Conservation (phyloP, 2,113 vertebrate species). For the Poecile atricapillus region DNA sequence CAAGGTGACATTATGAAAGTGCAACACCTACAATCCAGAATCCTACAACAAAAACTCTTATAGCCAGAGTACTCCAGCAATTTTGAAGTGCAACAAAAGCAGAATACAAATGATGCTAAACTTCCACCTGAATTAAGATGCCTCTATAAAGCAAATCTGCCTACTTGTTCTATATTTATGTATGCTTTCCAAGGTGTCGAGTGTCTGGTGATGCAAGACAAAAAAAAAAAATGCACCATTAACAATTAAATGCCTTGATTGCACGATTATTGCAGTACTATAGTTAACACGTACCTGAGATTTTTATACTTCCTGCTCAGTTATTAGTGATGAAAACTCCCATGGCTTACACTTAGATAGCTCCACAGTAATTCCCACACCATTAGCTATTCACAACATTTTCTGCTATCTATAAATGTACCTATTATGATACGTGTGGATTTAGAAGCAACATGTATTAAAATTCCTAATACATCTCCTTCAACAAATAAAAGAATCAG, state of each 20-base stretch:
- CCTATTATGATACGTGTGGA: background rate
- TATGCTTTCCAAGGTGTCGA: background rate
- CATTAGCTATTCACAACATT: background rate
- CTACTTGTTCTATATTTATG: background rate
- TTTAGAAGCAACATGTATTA: background rate
- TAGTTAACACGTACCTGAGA: background rate
- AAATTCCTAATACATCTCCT: background rate
- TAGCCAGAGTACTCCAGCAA: background rate
- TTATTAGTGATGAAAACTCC: background rate
- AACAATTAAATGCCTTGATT: background rate
- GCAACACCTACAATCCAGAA: background rate
- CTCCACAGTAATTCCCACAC: background rate
- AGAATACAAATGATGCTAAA: background rate
- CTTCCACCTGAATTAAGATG: background rate
- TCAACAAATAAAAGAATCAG: background rate
- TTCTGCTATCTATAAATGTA: background rate
- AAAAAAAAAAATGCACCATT: background rate
- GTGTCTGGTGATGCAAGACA: background rate
- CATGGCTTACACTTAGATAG: background rate
- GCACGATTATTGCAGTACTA: background rate
- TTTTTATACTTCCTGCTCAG: background rate
- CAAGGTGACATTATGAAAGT: conserved; percentile 20
- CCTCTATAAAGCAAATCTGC: background rate
- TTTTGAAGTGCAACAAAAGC: background rate
- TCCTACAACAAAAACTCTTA: background rate